A percentile compares a stretch with the other conserved stretches of the same genome.
These are phyloP conservation scores for Lepilemur ruficaudatus DNA, from an alignment of 2,797 vertebrate genomes.

Conservation along the genomic window DNA sequence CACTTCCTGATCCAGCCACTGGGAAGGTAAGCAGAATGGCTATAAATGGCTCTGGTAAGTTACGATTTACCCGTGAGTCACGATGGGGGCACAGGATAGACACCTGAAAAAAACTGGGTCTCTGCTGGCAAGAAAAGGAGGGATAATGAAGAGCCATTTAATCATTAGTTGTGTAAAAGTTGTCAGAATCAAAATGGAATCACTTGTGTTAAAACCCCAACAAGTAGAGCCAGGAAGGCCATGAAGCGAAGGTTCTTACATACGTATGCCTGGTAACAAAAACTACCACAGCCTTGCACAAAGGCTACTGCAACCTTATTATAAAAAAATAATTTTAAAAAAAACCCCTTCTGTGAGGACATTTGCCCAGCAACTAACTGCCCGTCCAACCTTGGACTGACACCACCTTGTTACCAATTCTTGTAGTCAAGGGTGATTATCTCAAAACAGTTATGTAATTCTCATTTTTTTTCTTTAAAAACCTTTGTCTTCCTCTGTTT, in stretches of 20 bases:
- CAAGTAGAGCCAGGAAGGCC: neutral
- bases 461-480: neutral
- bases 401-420: neutral
- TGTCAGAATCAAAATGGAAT: neutral
- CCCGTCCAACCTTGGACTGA: neutral
- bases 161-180: neutral
- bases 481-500: neutral
- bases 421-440: neutral
- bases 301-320: neutral
- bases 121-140: neutral
- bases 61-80: neutral
- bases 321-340: neutral
- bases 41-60: neutral
- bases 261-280: neutral
- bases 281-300: neutral
- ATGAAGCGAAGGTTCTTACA: neutral
- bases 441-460: neutral
- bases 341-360: neutral
- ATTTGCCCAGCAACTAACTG: neutral
- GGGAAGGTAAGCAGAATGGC: neutral
- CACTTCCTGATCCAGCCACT: neutral
- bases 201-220: neutral
- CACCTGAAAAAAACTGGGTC: neutral
- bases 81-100: neutral
- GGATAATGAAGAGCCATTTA: neutral